Evolutionary conservation across 2,888 invertebrate species (phyloP).

Genomic region (Gastracanthus pulcherrimus): DNA sequence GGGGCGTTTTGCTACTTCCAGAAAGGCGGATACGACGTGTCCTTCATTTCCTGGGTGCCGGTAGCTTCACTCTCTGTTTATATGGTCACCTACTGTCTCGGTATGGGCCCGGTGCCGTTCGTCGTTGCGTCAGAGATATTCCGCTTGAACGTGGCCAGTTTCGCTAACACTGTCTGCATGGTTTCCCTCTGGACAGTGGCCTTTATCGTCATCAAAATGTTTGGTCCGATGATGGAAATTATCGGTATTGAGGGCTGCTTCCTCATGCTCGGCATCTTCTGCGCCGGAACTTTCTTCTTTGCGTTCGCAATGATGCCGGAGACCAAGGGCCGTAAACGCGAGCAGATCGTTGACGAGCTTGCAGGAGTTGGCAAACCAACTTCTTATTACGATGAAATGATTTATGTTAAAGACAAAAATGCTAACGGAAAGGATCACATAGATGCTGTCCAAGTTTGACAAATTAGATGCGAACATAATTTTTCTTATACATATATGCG

Average conservation of each 20-base stretch:
- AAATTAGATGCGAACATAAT: neutral
- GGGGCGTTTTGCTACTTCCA: conserved; percentile 73
- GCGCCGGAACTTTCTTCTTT: conserved; percentile 66
- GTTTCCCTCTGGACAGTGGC: conserved; percentile 67
- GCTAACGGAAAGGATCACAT: neutral
- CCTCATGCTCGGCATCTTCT: conserved; percentile 67
- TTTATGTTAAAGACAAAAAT: neutral
- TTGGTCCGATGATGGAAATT: conserved; percentile 62
- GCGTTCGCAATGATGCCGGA: conserved; percentile 69
- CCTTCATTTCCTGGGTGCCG: conserved; percentile 78
- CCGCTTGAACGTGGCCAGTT: conserved; percentile 66
- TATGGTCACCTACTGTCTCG: conserved; percentile 79
- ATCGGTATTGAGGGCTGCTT: conserved; percentile 72
- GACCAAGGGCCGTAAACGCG: conserved; percentile 71
- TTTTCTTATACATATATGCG: too few relatives aligned
- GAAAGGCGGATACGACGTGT: conserved; percentile 63
- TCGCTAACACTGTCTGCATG: conserved; percentile 66
- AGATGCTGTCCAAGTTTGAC: conserved; percentile 1
- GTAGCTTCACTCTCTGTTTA: conserved; percentile 78
- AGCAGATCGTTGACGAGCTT: conserved; percentile 70
- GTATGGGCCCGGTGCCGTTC: conserved; percentile 79
- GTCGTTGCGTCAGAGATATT: conserved; percentile 80
- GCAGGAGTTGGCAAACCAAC: conserved; percentile 58
- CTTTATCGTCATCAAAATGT: conserved; percentile 70
- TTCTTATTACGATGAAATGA: conserved; percentile 46